Percentiles rank a stretch among this genome's conserved stretches.
Evolutionary conservation across 2,113 vertebrate species (phyloP).

Genomic region (Naja naja): DNA sequence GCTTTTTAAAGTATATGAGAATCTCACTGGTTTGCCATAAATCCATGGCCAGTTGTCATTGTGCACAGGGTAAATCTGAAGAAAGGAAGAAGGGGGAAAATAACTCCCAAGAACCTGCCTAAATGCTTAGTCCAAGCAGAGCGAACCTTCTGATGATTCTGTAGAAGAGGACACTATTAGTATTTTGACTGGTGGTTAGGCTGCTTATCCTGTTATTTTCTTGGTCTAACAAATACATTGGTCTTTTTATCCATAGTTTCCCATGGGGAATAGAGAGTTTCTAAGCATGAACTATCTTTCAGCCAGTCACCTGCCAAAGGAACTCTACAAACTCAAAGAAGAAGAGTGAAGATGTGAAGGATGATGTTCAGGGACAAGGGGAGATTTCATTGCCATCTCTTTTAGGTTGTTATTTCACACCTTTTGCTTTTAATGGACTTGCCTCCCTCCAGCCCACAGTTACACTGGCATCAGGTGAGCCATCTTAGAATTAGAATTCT

Average conservation of each 20-base stretch:
- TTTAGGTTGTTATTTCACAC: neutral
- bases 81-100: neutral
- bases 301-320: neutral
- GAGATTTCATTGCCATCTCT: neutral
- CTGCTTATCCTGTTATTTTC: neutral
- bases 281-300: slow-evolving; percentile 6
- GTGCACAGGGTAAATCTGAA: neutral
- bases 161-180: neutral
- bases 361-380: neutral
- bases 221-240: slow-evolving; percentile 1
- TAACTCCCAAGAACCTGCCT: neutral
- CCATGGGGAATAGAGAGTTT: neutral
- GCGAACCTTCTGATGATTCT: neutral
- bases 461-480: neutral
- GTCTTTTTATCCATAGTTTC: neutral
- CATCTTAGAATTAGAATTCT: neutral
- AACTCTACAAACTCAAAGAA: neutral
- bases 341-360: neutral
- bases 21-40: neutral
- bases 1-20: no score
- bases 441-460: neutral
- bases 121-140: no score
- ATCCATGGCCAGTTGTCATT: neutral
- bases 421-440: slow-evolving; percentile 2
- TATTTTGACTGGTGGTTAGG: neutral